These are phyloP conservation scores for Pseudobourletiella spinata DNA, from an alignment of 1,140 invertebrate species.

Conservation along the genomic window DNA sequence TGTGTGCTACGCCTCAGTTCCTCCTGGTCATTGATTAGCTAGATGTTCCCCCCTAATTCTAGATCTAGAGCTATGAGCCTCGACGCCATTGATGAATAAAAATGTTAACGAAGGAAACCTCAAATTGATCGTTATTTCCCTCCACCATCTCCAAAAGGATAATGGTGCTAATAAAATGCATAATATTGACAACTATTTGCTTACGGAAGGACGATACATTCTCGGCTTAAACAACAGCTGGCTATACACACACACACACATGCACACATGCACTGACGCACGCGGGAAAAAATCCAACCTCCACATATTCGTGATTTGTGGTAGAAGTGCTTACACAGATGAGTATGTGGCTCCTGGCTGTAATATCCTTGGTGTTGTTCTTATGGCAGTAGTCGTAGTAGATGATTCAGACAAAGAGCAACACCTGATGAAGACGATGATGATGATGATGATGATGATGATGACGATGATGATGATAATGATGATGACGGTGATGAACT, in stretches of 20 bases:
- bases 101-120: conserved; percentile 9
- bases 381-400: neutral
- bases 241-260: neutral
- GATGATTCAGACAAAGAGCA: neutral
- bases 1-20: neutral
- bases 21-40: neutral
- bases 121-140: conserved; percentile 1
- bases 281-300: no score
- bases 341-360: no score
- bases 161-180: neutral
- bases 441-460: neutral
- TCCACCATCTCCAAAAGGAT: neutral
- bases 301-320: no score
- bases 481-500: neutral
- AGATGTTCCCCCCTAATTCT: neutral
- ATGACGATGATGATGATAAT: neutral
- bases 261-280: neutral
- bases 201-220: neutral
- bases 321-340: neutral
- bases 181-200: neutral
- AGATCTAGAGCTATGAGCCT: neutral
- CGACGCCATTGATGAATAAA: no score
- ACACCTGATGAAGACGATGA: no score
- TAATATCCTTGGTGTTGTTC: no score
- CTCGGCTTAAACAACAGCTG: neutral